Conservation (phyloP, 2,888 invertebrate genomes). For the Allacma fusca region DNA sequence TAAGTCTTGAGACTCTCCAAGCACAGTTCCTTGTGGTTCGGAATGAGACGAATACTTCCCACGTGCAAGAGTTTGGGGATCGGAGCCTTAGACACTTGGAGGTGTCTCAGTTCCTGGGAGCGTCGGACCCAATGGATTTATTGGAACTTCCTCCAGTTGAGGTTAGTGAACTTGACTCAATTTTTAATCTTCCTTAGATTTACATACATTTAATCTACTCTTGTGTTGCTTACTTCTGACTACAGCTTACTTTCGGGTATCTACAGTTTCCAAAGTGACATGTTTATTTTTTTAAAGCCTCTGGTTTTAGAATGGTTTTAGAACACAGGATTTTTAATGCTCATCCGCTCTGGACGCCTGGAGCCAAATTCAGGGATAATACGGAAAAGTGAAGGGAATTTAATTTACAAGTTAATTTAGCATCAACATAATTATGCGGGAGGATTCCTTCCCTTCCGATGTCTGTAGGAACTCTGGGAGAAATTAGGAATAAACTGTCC, state of each 20-base stretch:
- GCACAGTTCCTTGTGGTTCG: constrained; percentile 68
- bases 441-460: too few relatives aligned
- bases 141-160: constrained; percentile 46
- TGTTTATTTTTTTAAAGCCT: too few relatives aligned
- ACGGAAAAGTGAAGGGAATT: background rate
- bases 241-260: too few relatives aligned
- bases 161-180: background rate
- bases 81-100: constrained; percentile 62
- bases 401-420: background rate
- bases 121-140: constrained; percentile 26
- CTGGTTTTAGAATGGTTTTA: too few relatives aligned
- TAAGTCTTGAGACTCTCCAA: constrained; percentile 67
- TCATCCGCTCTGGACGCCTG: too few relatives aligned
- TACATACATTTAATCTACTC: background rate
- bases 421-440: background rate
- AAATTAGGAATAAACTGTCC: too few relatives aligned
- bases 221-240: too few relatives aligned
- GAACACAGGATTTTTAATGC: too few relatives aligned
- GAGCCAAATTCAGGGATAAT: background rate
- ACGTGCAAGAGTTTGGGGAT: constrained; percentile 70
- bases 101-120: constrained; percentile 62
- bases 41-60: constrained; percentile 69
- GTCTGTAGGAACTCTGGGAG: too few relatives aligned
- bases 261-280: too few relatives aligned
- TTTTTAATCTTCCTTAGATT: background rate